These are phyloP conservation scores for Boleophthalmus pectinirostris DNA, from an alignment of 2,113 vertebrate species.

Conservation along the genomic window DNA sequence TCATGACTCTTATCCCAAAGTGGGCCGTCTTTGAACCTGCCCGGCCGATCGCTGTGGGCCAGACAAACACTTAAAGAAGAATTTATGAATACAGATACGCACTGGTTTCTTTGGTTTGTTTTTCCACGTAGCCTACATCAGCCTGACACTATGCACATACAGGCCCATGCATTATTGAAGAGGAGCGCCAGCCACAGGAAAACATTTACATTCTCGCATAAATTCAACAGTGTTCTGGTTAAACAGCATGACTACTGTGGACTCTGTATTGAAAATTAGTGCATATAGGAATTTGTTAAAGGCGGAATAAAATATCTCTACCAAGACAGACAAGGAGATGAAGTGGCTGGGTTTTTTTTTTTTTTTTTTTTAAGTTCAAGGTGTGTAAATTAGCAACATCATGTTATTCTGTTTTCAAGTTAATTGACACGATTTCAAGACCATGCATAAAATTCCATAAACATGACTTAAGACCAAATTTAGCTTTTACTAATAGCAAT, in stretches of 20 bases:
- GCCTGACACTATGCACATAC: slow-evolving; percentile 39
- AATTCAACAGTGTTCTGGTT: neutral
- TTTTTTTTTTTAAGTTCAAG: neutral
- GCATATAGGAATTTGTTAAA: neutral
- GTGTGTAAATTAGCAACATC: no score
- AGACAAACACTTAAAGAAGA: slow-evolving; percentile 64
- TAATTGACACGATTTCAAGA: no score
- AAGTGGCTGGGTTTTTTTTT: no score
- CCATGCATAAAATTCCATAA: no score
- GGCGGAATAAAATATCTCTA: neutral
- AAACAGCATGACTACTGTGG: neutral
- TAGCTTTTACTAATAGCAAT: no score
- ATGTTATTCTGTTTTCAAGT: no score
- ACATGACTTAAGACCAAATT: no score
- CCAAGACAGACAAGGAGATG: neutral
- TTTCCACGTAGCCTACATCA: slow-evolving; percentile 45
- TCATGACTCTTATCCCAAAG: slow-evolving; percentile 45
- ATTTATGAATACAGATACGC: slow-evolving; percentile 57
- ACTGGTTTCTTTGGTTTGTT: slow-evolving; percentile 45
- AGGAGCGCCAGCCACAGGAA: slow-evolving; percentile 15
- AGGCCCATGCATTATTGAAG: slow-evolving; percentile 49
- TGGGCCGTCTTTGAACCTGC: slow-evolving; percentile 65
- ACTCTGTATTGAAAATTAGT: neutral
- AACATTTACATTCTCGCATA: slow-evolving; percentile 53
- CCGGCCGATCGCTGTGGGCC: slow-evolving; percentile 45